Base-by-base conservation (phyloP, 2,888 invertebrate genomes). In the Erynnis tages region DNA sequence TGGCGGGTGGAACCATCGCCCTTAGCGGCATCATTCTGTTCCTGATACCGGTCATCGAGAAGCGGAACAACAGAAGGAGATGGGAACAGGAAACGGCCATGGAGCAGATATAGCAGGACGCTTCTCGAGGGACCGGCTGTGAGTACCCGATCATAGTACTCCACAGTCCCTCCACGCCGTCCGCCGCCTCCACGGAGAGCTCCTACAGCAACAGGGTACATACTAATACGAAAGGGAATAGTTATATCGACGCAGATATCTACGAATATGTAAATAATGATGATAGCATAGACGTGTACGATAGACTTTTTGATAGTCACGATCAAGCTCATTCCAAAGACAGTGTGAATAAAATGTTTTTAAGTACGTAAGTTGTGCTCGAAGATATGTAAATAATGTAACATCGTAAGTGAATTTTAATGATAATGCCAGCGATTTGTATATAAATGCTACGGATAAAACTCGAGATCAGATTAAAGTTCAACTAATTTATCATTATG, bases 11-110 rank as follows among this genome's bases (percentile, higher is more conserved):
- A 0, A 93, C 96, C 73, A 96, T 98, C 54, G 94, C 95, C 2
- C 58, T 95, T 35, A 97, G 97, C 72, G 98, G 98, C 7, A 44
- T 96, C 34, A 96, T 98, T 90, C 91, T 98, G 56, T 98, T 96
- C 80, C 79, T 92, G 56, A 96, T 97, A 71, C 96, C 97, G 4
- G 81, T 93, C 48, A 64, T 96, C 44, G 94, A 94, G 74, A 91
- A 74, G 64, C 73, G 80, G 49, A 70, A 52, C 25, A 67, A 58
- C 57, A 72, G 65, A 54, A 62, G 61, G 49, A 63, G 67, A 50
- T 77, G 75, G 68, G 63, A 68, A 55, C 69, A 81, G 54, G 83
- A 77, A 13, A 73, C 78, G 1, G 71, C 73, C 46, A 57, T 85
- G 62, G 80, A 83, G 59, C 71, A 82, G 57, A 86, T 88, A 76